phyloP scores from a whole-genome alignment of 2,797 vertebrate genomes.

The Poeciliopsis turneri region DNA sequence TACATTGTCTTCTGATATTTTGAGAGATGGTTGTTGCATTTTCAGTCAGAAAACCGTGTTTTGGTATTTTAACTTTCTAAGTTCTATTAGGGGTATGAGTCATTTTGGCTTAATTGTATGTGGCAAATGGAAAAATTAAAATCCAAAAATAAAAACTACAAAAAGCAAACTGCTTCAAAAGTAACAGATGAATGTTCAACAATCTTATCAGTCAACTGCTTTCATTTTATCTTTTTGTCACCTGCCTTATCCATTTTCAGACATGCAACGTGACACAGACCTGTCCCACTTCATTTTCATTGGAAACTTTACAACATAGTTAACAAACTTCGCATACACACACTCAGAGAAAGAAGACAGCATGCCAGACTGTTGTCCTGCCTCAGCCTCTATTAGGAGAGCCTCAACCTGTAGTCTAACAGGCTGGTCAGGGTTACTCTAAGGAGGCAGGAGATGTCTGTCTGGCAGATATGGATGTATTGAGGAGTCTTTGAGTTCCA shows the following conservation, averaged over 20 bases:
- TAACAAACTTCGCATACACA: neutral
- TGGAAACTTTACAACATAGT: neutral
- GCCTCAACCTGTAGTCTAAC: neutral
- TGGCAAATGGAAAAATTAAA: neutral
- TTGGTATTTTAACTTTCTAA: neutral
- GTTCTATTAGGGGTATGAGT: neutral
- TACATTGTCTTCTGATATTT: neutral
- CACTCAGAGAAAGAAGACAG: no score
- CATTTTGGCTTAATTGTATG: neutral
- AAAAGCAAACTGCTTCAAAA: neutral
- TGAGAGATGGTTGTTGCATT: neutral
- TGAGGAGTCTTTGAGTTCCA: neutral
- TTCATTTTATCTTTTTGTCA: neutral
- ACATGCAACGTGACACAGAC: neutral
- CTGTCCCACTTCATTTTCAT: neutral
- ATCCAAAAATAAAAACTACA: neutral
- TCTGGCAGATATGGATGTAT: neutral
- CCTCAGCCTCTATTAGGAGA: neutral
- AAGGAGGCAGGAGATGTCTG: neutral
- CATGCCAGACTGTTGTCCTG: no score
- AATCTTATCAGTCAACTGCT: neutral
- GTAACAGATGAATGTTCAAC: neutral
- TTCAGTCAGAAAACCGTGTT: neutral
- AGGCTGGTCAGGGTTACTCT: neutral
- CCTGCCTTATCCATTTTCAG: no score